Evolutionary conservation across 2,797 vertebrate species (phyloP).

Genomic region (Cygnus olor): DNA sequence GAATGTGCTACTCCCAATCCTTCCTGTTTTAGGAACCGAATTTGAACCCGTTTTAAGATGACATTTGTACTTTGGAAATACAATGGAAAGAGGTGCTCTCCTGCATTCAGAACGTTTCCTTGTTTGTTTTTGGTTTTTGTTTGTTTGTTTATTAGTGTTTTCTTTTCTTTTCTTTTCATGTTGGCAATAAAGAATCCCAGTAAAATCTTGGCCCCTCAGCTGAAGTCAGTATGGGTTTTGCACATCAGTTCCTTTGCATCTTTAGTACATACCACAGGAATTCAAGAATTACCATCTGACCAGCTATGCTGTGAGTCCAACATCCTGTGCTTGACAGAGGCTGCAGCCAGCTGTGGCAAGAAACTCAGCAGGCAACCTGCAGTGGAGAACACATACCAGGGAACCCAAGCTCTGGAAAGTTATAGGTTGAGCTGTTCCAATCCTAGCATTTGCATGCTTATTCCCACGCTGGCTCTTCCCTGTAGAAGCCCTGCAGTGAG

Average conservation of each 20-base stretch:
- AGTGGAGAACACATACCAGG: not conserved
- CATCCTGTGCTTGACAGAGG: not conserved
- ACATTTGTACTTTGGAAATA: not conserved
- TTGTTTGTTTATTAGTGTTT: too few relatives aligned
- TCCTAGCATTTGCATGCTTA: not conserved
- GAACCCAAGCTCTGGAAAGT: not conserved
- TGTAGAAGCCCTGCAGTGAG: accelerated
- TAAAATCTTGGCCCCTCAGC: not conserved
- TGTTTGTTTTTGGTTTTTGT: not conserved
- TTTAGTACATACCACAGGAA: not conserved
- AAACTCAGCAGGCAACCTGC: not conserved
- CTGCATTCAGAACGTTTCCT: not conserved
- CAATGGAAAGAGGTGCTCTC: not conserved
- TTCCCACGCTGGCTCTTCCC: not conserved
- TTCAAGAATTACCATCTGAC: not conserved
- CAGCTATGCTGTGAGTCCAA: not conserved
- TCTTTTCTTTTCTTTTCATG: not conserved
- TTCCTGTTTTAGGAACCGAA: not conserved
- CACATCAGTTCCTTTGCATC: accelerated
- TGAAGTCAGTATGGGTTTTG: not conserved
- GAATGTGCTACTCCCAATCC: not conserved
- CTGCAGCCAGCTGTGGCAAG: not conserved
- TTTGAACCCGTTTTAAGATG: not conserved
- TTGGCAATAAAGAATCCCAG: not conserved
- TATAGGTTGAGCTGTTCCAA: accelerated